Evolutionary conservation across 23 tunicate species (phyloP).

Genomic region (Halocynthia aurantium): DNA sequence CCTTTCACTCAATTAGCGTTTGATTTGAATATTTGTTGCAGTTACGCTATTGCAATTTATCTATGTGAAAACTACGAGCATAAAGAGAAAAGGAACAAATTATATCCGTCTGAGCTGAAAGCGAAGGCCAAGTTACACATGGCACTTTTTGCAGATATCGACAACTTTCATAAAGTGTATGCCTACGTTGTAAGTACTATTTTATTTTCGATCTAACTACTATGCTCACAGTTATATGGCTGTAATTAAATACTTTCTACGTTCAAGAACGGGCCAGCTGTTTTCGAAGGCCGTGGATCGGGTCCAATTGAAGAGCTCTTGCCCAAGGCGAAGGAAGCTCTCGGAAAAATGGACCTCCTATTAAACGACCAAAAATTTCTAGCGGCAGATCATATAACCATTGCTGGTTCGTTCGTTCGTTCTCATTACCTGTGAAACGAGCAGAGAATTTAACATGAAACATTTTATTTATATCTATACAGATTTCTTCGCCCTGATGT

Average conservation of each 20-base stretch:
- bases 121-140: conserved; percentile 9
- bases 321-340: background rate
- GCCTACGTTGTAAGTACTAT: conserved; percentile 2
- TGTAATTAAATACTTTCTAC: background rate
- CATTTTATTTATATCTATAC: background rate
- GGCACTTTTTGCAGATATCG: conserved; percentile 7
- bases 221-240: background rate
- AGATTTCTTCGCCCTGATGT: background rate
- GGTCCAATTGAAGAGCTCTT: conserved; percentile 3
- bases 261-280: conserved; percentile 2
- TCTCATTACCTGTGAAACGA: background rate
- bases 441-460: background rate
- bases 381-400: conserved; percentile 7
- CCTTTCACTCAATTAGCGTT: no score
- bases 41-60: conserved; percentile 34
- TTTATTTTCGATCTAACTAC: background rate
- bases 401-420: conserved; percentile 8
- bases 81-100: conserved; percentile 9
- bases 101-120: conserved; percentile 1
- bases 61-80: conserved; percentile 34
- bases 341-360: background rate
- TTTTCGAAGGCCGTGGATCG: background rate
- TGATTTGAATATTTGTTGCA: background rate
- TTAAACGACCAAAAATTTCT: conserved; percentile 1
- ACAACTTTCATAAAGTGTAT: conserved; percentile 4